These are phyloP conservation scores for Craniophora ligustri DNA, from an alignment of 2,888 invertebrate genomes.

Conservation along the genomic window DNA sequence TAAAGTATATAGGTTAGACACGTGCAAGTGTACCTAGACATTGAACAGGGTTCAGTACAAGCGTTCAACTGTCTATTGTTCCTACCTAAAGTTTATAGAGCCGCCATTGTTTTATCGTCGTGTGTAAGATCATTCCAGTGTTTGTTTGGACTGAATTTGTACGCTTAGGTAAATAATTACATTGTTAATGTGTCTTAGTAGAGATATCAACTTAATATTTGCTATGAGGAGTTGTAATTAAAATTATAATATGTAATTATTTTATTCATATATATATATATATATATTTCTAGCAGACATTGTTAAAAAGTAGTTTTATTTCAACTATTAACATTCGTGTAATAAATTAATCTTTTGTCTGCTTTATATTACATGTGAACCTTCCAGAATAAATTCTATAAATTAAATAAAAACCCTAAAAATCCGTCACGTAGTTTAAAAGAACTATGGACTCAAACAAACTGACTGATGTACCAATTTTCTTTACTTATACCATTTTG, in stretches of 20 bases:
- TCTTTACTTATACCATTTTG: too few species aligned
- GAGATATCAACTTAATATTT: conserved; percentile 18
- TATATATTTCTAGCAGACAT: too few species aligned
- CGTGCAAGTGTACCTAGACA: conserved; percentile 15
- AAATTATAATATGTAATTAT: background rate
- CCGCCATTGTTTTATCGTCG: conserved; percentile 15
- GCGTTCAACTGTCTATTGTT: conserved; percentile 35
- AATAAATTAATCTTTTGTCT: too few species aligned
- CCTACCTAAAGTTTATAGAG: conserved; percentile 1
- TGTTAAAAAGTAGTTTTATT: too few species aligned
- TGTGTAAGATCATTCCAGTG: conserved; percentile 5
- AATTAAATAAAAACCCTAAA: too few species aligned
- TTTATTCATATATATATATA: background rate
- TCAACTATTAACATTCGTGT: too few species aligned
- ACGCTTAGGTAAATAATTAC: conserved; percentile 27
- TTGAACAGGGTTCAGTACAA: conserved; percentile 15
- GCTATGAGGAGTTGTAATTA: background rate
- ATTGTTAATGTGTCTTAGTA: background rate
- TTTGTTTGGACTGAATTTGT: conserved; percentile 28
- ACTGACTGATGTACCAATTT: too few species aligned
- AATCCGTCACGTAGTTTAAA: too few species aligned
- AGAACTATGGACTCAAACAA: too few species aligned
- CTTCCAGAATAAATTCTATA: too few species aligned
- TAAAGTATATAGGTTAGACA: conserved; percentile 9
- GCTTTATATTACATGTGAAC: too few species aligned